Evolutionary conservation across 1,140 invertebrate genomes (phyloP).

Genomic region (Hypothenemus hampei): DNA sequence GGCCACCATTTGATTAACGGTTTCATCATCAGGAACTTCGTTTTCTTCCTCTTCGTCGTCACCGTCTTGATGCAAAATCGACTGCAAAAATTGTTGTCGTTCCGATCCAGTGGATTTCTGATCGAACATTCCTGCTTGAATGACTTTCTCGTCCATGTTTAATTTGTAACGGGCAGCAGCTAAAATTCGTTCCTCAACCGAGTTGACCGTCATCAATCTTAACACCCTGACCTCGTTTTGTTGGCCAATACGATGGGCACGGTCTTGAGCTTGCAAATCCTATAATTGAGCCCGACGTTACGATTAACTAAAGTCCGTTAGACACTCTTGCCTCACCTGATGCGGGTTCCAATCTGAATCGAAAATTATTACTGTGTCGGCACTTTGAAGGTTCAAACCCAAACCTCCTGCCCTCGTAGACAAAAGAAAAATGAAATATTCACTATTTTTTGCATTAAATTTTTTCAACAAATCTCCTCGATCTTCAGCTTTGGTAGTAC

Average conservation of each 20-base stretch:
- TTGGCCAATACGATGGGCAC: conserved; percentile 98
- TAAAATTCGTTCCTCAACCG: conserved; percentile 95
- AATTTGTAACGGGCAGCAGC: conserved; percentile 90
- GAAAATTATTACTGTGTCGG: conserved; percentile 98
- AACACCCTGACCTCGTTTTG: conserved; percentile 96
- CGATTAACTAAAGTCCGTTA: conserved; percentile 4
- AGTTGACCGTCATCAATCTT: conserved; percentile 96
- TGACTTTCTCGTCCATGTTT: conserved; percentile 99
- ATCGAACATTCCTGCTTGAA: conserved; percentile 99
- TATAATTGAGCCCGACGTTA: no score
- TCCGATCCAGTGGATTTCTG: conserved; percentile 97
- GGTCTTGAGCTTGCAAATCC: conserved; percentile 97
- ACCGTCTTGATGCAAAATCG: conserved; percentile 89
- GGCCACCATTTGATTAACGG: conserved; percentile 98
- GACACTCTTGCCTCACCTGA: conserved; percentile 59
- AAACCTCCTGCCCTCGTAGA: conserved; percentile 96
- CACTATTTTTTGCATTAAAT: conserved; percentile 87
- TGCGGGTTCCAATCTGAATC: conserved; percentile 99
- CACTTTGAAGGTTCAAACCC: conserved; percentile 95
- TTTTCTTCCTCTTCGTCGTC: conserved; percentile 96
- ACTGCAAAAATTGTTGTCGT: conserved; percentile 90
- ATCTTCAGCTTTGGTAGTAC: conserved; percentile 95
- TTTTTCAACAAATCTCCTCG: conserved; percentile 87
- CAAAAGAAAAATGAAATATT: conserved; percentile 94
- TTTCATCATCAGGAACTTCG: conserved; percentile 97